phyloP scores from a whole-genome alignment of 1,140 invertebrate genomes.

The Neodiprion pinetum region DNA sequence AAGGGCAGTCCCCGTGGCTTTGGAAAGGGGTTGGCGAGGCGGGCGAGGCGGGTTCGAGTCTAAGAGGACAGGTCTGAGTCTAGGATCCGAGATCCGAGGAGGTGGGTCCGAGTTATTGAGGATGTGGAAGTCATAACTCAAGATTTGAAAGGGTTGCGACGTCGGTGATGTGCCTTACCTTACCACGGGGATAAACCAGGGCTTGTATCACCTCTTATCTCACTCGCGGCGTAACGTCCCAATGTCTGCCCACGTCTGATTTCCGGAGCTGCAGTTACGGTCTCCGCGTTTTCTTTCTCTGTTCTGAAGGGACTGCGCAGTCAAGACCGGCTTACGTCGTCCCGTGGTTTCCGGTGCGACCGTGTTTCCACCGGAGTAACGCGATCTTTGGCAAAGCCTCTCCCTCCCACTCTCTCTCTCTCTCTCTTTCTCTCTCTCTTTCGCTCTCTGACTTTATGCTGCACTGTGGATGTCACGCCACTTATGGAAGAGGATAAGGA shows the following conservation, averaged over 20 bases:
- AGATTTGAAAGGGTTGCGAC: constrained; percentile 8
- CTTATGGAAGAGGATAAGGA: not conserved
- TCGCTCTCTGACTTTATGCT: not conserved
- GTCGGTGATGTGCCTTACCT: not conserved
- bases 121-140: constrained; percentile 13
- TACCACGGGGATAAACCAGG: too few relatives aligned
- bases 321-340: too few relatives aligned
- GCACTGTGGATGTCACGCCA: constrained; percentile 15
- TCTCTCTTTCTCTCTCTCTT: too few relatives aligned
- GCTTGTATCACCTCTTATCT: too few relatives aligned
- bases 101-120: constrained; percentile 12
- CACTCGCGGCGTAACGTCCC: not conserved
- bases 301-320: too few relatives aligned
- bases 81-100: not conserved
- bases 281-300: too few relatives aligned
- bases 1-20: constrained; percentile 24
- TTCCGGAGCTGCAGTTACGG: not conserved
- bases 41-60: not conserved
- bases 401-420: too few relatives aligned
- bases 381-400: too few relatives aligned
- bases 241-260: not conserved
- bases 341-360: too few relatives aligned
- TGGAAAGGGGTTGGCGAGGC: not conserved
- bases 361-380: too few relatives aligned
- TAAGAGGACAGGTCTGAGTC: not conserved